A percentile compares a stretch with the other conserved stretches of the same genome.
Evolutionary conservation across 1,140 invertebrate species (phyloP).

Genomic region (Temnothorax nylanderi): DNA sequence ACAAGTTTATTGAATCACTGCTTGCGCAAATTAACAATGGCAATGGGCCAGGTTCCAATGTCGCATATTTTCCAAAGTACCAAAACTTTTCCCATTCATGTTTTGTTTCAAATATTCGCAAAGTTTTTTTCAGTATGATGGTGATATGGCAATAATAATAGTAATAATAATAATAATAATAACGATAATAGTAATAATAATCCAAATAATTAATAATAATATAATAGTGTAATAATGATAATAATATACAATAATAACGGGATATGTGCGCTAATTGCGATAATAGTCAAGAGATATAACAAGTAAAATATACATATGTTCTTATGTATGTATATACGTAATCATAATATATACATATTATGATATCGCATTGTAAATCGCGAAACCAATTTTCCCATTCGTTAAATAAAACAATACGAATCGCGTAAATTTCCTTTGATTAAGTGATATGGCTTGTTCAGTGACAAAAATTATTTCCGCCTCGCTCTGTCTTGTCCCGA

Average conservation of each 20-base stretch:
- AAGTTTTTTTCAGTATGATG: constrained; percentile 29
- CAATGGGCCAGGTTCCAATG: constrained; percentile 61
- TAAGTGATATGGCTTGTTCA: constrained; percentile 75
- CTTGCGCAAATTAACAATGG: constrained; percentile 76
- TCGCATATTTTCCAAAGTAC: constrained; percentile 57
- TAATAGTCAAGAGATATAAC: constrained; percentile 79
- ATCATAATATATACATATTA: constrained; percentile 55
- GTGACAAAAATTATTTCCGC: constrained; percentile 54
- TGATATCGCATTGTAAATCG: constrained; percentile 71
- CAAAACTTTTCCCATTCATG: constrained; percentile 62
- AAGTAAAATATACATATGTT: constrained; percentile 80
- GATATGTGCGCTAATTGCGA: constrained; percentile 74
- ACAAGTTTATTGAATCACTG: constrained; percentile 81
- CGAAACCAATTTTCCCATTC: constrained; percentile 68
- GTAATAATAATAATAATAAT: constrained; percentile 66
- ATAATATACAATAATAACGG: constrained; percentile 80
- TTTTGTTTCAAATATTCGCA: constrained; percentile 22
- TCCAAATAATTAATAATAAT: constrained; percentile 66
- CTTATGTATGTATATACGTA: constrained; percentile 60
- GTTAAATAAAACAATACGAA: constrained; percentile 59
- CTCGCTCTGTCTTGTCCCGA: constrained; percentile 1
- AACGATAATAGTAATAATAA: constrained; percentile 74
- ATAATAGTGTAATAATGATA: constrained; percentile 65
- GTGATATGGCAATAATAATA: constrained; percentile 47
- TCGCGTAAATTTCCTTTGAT: constrained; percentile 75